Evolutionary conservation across 2,113 vertebrate species (phyloP), one percentile per base, ranked within the genome.

Genomic region (Zosterops lateralis): DNA sequence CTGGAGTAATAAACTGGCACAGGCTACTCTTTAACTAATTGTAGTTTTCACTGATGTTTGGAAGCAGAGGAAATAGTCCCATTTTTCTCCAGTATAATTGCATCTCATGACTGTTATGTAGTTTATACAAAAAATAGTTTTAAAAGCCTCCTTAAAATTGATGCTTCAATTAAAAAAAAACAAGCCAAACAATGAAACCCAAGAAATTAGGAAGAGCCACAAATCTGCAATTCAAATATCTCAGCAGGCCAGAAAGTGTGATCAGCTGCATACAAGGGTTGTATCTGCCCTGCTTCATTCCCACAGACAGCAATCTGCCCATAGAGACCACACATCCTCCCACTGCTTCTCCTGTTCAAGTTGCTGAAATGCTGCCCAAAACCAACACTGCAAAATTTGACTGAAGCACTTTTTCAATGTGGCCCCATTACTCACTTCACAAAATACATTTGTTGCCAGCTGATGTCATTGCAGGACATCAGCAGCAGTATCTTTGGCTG

Each of bases 221-320:
- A 82, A 77, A 95, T 95, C 81, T 94, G 78, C 85, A 92, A 96
- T 92, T 92, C 81, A 94, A 87, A 78, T 91, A 67, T 50, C 71
- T 74, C 50, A 58, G 25, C 3, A 3, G 29, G 62, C 74, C 92
- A 93, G 77, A 58, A 90, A 93, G 48, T 71, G 36, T 60, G 50
- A 88, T 92, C 5, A 5, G 62, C 58, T 77, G 60, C 58, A 65
- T n/a, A 58, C 38, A 75, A 73, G 58, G 32, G 53, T 42, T 93
- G 57, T 71, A 82, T 93, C 87, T 92, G 89, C 78, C 87, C n/a
- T 88, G 25, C 60, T 94, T 96, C 86, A 75, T 80, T 92, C 61
- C 57, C 34, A 44, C 42, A 66, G 65, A 51, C 60, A 87, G 36
- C 45, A 71, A 84, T 36, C 58, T 82, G 64, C 48, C 82, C 79